Base-by-base conservation (phyloP, 1,140 invertebrate species). In the Oryzaephilus surinamensis region DNA sequence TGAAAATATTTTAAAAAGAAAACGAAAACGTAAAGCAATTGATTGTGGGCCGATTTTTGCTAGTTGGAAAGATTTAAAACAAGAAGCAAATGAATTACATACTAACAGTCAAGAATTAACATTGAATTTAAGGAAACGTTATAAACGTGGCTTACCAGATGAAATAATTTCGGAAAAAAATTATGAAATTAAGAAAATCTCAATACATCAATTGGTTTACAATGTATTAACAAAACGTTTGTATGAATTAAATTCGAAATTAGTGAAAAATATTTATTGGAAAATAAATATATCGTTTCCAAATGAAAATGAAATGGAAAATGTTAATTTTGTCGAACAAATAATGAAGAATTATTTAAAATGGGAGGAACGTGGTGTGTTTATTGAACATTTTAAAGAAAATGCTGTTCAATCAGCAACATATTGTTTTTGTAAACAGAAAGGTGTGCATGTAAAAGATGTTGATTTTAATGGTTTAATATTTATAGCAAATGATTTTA, bases 281-380 rank as follows among this genome's bases (percentile, higher is more conserved):
- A 84, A 84, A 61, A 46, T 80, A 14, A 57, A 73, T n/a, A 50
- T 81, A 11, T 72, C 74, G 0, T 64, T 75, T 35, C 73, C 77
- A 10, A 55, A 65, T 35, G 38, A 57, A 8, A 41, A 43, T 2
- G 65, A 63, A 46, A 47, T 58, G 7, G 20, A 38, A 0, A 39
- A 63, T 10, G 41, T 52, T 29, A 40, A 38, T 10, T 40, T 14
- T 30, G 35, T 53, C 10, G 41, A 51, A 45, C 63, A 66, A 47
- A 61, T 56, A 10, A 43, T 70, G 20, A 62, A 64, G 48, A 60
- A 59, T 17, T 50, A 60, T 37, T 46, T 54, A 18, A 13, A 47
- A 10, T 57, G 51, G 53, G 33, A 50, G 24, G 13, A 53, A 27
- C 21, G 35, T 12, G 24, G 46, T 26, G 16, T 37, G 4, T 23